phyloP scores from a whole-genome alignment of 2,797 vertebrate genomes.

The Brachyalestes nurse region DNA sequence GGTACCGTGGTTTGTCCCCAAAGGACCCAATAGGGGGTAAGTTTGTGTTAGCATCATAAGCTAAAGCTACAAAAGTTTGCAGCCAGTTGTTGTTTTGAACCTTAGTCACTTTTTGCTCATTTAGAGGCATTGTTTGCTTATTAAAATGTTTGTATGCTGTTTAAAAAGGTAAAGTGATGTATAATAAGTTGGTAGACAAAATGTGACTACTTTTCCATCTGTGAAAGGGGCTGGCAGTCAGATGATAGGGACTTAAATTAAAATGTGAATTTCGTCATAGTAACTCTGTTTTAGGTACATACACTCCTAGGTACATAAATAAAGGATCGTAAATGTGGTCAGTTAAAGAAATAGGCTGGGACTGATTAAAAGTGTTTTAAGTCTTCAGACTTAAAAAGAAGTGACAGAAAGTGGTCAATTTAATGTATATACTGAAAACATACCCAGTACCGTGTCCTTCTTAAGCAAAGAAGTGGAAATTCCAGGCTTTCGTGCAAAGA shows the following conservation, averaged over 20 bases:
- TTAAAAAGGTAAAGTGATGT: background rate
- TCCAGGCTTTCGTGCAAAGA: background rate
- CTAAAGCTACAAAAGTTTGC: slow-evolving; percentile 21
- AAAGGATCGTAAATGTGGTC: no score
- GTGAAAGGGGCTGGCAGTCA: background rate
- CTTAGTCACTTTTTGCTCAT: no score
- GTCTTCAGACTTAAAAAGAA: background rate
- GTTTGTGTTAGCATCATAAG: slow-evolving; percentile 70
- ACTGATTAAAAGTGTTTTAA: background rate
- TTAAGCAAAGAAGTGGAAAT: slow-evolving; percentile 6
- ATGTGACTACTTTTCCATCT: background rate
- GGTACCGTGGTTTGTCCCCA: slow-evolving; percentile 91
- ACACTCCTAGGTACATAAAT: no score
- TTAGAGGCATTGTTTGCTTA: no score
- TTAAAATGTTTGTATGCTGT: background rate
- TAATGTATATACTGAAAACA: background rate
- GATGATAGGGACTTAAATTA: background rate
- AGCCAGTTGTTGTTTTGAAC: background rate
- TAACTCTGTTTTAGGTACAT: no score
- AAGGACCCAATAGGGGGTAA: slow-evolving; percentile 95
- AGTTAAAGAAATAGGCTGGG: no score
- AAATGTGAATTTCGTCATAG: no score
- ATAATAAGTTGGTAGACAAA: background rate
- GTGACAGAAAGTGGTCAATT: background rate
- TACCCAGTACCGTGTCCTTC: background rate